A percentile compares a stretch with the other conserved stretches of the same genome.
phyloP scores from a whole-genome alignment of 2,797 vertebrate genomes.

The Myiotriccus ornatus region DNA sequence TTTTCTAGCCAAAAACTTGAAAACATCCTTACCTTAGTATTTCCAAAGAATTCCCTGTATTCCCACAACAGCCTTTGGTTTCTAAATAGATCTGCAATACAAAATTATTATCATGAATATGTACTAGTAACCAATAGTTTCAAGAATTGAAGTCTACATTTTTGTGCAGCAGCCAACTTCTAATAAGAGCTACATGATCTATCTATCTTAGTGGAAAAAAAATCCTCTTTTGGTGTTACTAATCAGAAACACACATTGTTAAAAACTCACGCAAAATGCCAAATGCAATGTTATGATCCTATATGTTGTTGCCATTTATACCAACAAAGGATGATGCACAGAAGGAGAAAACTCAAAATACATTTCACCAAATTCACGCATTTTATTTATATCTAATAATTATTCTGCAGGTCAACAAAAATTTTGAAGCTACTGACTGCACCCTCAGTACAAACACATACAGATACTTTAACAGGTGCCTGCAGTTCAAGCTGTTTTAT shows the following conservation, averaged over 20 bases:
- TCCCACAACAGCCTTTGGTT: constrained; percentile 93
- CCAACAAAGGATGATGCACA: background rate
- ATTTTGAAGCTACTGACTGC: background rate
- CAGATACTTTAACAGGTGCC: background rate
- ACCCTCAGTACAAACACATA: background rate
- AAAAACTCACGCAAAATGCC: background rate
- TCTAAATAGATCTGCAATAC: constrained; percentile 86
- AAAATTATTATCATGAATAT: background rate
- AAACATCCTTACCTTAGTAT: constrained; percentile 87
- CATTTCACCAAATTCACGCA: background rate
- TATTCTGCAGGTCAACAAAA: background rate
- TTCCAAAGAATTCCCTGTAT: constrained; percentile 95
- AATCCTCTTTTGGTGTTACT: background rate
- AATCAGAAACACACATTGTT: background rate
- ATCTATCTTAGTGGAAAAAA: background rate
- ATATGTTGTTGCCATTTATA: background rate
- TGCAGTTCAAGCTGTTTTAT: background rate
- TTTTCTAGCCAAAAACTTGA: background rate
- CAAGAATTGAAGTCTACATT: background rate
- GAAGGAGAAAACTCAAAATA: background rate
- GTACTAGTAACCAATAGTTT: background rate
- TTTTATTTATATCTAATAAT: background rate
- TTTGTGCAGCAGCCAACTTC: background rate
- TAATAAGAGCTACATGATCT: background rate
- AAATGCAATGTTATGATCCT: background rate